Evolutionary conservation across 2,113 vertebrate species (phyloP).

Genomic region (Rhinoptilus africanus): DNA sequence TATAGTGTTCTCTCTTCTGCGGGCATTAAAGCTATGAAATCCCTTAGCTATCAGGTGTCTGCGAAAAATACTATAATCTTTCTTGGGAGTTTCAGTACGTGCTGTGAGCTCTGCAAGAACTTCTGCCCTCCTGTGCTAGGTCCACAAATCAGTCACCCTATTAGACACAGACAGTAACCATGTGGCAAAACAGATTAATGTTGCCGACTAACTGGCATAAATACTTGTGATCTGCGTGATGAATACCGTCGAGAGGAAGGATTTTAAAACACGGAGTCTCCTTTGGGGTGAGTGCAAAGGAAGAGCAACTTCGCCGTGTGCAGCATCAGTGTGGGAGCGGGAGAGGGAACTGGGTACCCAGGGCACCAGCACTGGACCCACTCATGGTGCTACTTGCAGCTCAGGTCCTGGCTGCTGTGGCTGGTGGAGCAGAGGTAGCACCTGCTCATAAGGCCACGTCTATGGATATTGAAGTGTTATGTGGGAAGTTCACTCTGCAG

Average conservation of each 20-base stretch:
- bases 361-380: fast-evolving
- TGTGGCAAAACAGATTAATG: neutral
- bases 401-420: neutral
- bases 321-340: neutral
- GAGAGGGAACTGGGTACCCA: fast-evolving
- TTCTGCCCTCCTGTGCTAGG: neutral
- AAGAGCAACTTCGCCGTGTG: fast-evolving
- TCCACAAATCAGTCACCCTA: neutral
- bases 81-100: neutral
- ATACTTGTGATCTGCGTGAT: neutral
- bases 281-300: neutral
- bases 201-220: fast-evolving
- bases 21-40: neutral
- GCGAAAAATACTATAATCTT: neutral
- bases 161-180: neutral
- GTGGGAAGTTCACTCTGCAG: neutral
- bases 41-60: neutral
- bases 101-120: neutral
- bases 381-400: fast-evolving
- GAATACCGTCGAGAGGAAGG: neutral
- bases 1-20: neutral
- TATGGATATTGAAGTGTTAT: fast-evolving
- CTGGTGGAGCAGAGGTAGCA: neutral
- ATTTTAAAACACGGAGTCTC: neutral
- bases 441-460: neutral